Evolutionary conservation across 2,888 invertebrate genomes (phyloP).

Genomic region (Oscheius myriophilus): DNA sequence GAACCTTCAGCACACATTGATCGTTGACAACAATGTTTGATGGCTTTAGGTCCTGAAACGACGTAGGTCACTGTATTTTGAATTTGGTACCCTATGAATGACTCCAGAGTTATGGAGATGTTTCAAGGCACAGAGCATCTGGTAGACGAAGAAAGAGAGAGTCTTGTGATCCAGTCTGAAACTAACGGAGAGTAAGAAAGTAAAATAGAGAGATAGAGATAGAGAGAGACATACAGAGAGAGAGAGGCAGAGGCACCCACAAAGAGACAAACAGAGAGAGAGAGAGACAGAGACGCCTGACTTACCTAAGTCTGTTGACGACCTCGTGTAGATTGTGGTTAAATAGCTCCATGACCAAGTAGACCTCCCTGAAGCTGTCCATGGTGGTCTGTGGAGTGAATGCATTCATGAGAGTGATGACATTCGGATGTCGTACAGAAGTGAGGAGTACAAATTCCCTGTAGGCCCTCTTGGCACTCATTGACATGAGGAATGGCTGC

Average conservation of each 20-base stretch:
- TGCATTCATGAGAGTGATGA: constrained; percentile 97
- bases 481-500: constrained; percentile 99
- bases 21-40: constrained; percentile 99
- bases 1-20: constrained; percentile 97
- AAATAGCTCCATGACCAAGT: constrained; percentile 85
- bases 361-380: constrained; percentile 98
- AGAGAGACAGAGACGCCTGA: background rate
- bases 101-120: constrained; percentile 95
- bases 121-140: constrained; percentile 99
- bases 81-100: constrained; percentile 64
- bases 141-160: constrained; percentile 98
- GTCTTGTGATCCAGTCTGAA: constrained; percentile 89
- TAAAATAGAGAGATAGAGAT: background rate
- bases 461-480: constrained; percentile 98
- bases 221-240: background rate
- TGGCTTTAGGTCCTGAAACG: constrained; percentile 74
- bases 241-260: background rate
- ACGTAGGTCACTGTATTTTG: background rate
- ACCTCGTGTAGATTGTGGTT: constrained; percentile 59
- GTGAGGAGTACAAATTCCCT: constrained; percentile 99
- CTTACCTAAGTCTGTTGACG: constrained; percentile 37
- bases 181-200: background rate
- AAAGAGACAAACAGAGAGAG: background rate
- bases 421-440: constrained; percentile 99
- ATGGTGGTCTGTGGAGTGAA: constrained; percentile 96